phyloP scores from a whole-genome alignment of 2,113 vertebrate species.

The Anas platyrhynchos region DNA sequence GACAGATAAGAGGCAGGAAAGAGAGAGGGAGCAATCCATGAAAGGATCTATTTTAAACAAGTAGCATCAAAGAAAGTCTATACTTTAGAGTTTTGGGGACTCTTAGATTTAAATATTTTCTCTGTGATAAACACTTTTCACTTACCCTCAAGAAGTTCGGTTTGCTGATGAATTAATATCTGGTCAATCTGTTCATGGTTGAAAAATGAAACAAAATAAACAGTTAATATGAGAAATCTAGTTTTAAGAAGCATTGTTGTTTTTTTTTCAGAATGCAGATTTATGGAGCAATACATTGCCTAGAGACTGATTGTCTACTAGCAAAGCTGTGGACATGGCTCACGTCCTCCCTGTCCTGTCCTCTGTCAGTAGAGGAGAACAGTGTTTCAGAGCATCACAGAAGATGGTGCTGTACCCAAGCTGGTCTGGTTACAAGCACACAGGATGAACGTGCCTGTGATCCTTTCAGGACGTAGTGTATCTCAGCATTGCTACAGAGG shows the following conservation, averaged over 20 bases:
- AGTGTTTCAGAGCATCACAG: background rate
- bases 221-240: background rate
- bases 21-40: background rate
- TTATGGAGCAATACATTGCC: background rate
- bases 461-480: no score
- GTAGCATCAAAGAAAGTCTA: background rate
- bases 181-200: slow-evolving; percentile 86
- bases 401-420: background rate
- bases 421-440: background rate
- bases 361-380: background rate
- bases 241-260: background rate
- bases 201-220: slow-evolving; percentile 55
- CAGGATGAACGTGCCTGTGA: background rate
- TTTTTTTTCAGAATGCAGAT: background rate
- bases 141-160: slow-evolving; percentile 92
- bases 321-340: background rate
- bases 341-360: accelerated
- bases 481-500: background rate
- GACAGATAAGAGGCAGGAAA: background rate
- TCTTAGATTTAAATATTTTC: background rate
- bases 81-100: background rate
- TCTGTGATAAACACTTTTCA: background rate
- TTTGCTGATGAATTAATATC: slow-evolving; percentile 90
- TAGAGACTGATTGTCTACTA: background rate
- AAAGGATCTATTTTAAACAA: background rate